Evolutionary conservation across 2,797 vertebrate genomes (phyloP).

Genomic region (Danio aesculapii): DNA sequence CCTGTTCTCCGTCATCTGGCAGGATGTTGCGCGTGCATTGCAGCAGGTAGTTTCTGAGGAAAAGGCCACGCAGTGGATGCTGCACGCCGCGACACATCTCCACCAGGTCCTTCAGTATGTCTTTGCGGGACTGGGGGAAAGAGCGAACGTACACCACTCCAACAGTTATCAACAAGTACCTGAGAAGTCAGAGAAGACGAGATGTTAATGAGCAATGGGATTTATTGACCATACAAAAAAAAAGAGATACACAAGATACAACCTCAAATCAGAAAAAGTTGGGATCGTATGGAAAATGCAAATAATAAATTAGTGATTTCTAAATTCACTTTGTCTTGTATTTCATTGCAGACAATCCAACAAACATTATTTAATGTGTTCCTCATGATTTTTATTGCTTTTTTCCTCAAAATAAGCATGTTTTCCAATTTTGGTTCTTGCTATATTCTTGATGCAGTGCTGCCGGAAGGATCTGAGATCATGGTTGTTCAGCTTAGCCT

Average conservation of each 20-base stretch:
- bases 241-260: not conserved
- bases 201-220: not conserved
- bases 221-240: not conserved
- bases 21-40: conserved; percentile 98
- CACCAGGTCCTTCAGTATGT: conserved; percentile 97
- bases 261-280: too few species aligned
- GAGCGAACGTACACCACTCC: conserved; percentile 98
- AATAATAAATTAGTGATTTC: too few species aligned
- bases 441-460: too few species aligned
- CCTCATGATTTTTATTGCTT: too few species aligned
- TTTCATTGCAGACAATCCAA: too few species aligned
- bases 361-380: too few species aligned
- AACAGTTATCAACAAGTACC: conserved; percentile 96
- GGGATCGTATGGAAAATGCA: too few species aligned
- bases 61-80: conserved; percentile 94
- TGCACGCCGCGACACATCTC: conserved; percentile 99
- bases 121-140: conserved; percentile 97
- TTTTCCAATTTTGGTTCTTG: too few species aligned
- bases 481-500: too few species aligned
- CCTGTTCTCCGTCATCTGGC: conserved; percentile 93
- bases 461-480: too few species aligned
- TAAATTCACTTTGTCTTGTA: too few species aligned
- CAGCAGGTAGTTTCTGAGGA: conserved; percentile 96
- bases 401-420: too few species aligned
- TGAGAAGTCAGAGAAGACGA: conserved; percentile 61